Base-by-base conservation (phyloP, 2,113 vertebrate species). In the Lophius piscatorius region DNA sequence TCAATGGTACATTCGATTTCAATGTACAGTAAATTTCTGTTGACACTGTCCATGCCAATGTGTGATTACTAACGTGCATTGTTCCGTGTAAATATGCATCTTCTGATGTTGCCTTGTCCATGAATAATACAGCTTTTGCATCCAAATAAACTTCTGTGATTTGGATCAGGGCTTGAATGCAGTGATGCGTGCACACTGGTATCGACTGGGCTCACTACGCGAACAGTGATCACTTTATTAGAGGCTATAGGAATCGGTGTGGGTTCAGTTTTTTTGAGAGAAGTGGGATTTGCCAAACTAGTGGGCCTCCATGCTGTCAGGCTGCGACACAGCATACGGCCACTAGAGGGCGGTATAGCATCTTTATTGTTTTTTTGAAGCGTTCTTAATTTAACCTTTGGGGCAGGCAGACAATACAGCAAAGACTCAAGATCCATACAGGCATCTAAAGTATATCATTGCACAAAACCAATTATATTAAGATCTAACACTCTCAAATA, bases 101-200 rank as follows among this genome's bases (percentile, higher is more conserved):
- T 18, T 77, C 50, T 81, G 58, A 54, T 82, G 56, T 82, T 77
- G 80, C 65, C 65, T 76, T n/a, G 64, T 38, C 61, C 41, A 83
- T 80, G 78, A 76, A 82, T 81, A 80, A 84, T 78, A 79, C 81
- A 83, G 84, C 83, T 86, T 86, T 88, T 85, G 80, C 80, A 83
- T 85, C 78, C 86, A 87, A 90, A 90, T 90, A 90, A 87, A 88
- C 80, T 74, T 80, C 72, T 88, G 78, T 87, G 65, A 69, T 87
- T 88, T 87, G 83, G 87, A 88, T 86, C 70, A 63, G 76, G 79
- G 76, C 76, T 83, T 81, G 57, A 48, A 74, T 70, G 61, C 45
- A 74, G 56, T 84, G 69, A 71, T 82, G 44, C 61, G 76, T 81
- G 16, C 71, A 78, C 40, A 60, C 14, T n/a, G 22, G 44, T 26